phyloP scores from a whole-genome alignment of 1,140 invertebrate genomes.

The Drosophila ambigua region DNA sequence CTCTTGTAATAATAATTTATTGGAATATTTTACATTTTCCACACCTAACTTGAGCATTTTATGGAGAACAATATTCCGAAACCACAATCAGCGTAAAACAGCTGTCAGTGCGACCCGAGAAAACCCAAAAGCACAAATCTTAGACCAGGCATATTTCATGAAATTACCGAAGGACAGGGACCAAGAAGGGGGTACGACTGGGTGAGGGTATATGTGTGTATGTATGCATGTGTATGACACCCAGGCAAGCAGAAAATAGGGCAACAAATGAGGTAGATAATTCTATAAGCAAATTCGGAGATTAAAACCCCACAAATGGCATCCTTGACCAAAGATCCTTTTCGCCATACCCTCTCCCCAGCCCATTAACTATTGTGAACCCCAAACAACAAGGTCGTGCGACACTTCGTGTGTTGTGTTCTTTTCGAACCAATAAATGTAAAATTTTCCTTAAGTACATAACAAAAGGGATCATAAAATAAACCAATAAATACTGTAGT shows the following conservation, averaged over 20 bases:
- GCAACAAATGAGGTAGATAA: constrained; percentile 80
- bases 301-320: constrained; percentile 76
- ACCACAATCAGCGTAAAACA: constrained; percentile 73
- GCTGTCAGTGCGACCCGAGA: constrained; percentile 46
- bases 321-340: constrained; percentile 58
- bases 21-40: constrained; percentile 73
- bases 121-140: constrained; percentile 22
- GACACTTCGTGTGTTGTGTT: constrained; percentile 60
- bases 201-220: too few relatives aligned
- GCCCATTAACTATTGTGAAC: constrained; percentile 39
- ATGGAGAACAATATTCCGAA: constrained; percentile 65
- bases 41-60: constrained; percentile 55
- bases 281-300: constrained; percentile 81
- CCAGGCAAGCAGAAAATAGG: constrained; percentile 74
- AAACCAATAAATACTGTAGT: constrained; percentile 76
- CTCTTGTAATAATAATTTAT: constrained; percentile 74
- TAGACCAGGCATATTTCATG: constrained; percentile 56
- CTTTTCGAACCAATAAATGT: constrained; percentile 80
- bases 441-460: constrained; percentile 80
- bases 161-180: constrained; percentile 38
- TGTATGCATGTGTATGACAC: constrained; percentile 1
- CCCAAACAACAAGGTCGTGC: constrained; percentile 36
- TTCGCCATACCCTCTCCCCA: constrained; percentile 4
- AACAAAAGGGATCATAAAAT: constrained; percentile 80
- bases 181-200: background rate